Evolutionary conservation across 2,888 invertebrate species (phyloP), one percentile per base, ranked within the genome.

Genomic region (Brachypalpus laphriformis): DNA sequence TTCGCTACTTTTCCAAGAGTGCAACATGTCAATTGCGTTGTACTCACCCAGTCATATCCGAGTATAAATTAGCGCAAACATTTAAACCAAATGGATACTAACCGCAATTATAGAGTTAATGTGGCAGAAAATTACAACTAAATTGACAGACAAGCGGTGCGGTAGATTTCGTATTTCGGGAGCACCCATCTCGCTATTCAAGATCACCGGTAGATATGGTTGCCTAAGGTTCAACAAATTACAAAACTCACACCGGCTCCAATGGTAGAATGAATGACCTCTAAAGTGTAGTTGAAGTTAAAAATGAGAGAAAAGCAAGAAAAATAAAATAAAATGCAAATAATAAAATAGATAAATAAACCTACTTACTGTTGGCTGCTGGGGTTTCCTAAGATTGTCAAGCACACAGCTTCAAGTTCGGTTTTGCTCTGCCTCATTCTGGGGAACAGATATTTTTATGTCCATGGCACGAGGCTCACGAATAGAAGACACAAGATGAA

Each of bases 221-320:
- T 65, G 61, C 77, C 45, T 77, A 72, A 82, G 82, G 82, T 82
- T 66, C 45, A 57, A 72, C 54, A 54, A 57, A 76, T 76, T 76
- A 77, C 76, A 51, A 77, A 71, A 65, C 49, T 25, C 34, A 59
- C 16, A 14, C 28, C 66, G 22, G 9, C 59, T 42, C 28, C 14
- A n/a, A 49, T 75, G 34, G 37, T 42, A 66, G 56, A 45, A 40
- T 40, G 56, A 59, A 77, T 72, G 77, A 71, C 82, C 82, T 82
- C 66, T 66, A 45, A 82, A 59, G 59, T 59, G 34, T 76, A 82
- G 63, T 70, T 82, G 76, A 70, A 66, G 70, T 59, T 75, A 25
- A 37, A 65, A 65, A 34, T 34, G 31, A 37, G 65, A 42, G 45
- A 18, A 16, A 54, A 54, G 2, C 25, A 2, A 25, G 3, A 34